Conservation (phyloP, 2,113 vertebrate species). For the Neomonachus schauinslandi region DNA sequence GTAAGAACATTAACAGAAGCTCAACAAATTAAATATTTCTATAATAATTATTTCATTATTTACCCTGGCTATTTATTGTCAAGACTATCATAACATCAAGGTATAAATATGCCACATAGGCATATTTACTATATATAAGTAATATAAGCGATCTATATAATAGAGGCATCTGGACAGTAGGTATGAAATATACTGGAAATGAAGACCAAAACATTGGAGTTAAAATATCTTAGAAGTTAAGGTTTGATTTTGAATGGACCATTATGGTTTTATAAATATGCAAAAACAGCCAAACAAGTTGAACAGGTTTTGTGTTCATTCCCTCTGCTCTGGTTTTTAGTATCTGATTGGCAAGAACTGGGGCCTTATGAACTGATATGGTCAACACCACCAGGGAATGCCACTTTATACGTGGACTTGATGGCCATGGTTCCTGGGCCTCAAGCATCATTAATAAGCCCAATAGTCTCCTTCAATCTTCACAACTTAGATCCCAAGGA, state of each 20-base stretch:
- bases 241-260: neutral
- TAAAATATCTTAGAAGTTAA: neutral
- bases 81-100: neutral
- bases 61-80: neutral
- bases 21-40: conserved; percentile 5
- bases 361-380: neutral
- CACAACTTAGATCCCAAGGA: neutral
- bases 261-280: neutral
- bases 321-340: neutral
- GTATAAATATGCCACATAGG: neutral
- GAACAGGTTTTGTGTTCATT: neutral
- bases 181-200: neutral
- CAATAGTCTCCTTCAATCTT: neutral
- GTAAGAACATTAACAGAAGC: neutral
- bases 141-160: neutral
- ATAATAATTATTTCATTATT: neutral
- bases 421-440: neutral
- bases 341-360: neutral
- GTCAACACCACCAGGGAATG: neutral
- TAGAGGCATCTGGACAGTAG: neutral
- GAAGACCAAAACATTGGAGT: neutral
- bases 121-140: neutral
- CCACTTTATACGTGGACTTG: neutral
- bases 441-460: neutral
- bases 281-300: neutral